These are phyloP conservation scores for Phyllotreta striolata DNA, from an alignment of 2,888 invertebrate genomes.

Conservation along the genomic window DNA sequence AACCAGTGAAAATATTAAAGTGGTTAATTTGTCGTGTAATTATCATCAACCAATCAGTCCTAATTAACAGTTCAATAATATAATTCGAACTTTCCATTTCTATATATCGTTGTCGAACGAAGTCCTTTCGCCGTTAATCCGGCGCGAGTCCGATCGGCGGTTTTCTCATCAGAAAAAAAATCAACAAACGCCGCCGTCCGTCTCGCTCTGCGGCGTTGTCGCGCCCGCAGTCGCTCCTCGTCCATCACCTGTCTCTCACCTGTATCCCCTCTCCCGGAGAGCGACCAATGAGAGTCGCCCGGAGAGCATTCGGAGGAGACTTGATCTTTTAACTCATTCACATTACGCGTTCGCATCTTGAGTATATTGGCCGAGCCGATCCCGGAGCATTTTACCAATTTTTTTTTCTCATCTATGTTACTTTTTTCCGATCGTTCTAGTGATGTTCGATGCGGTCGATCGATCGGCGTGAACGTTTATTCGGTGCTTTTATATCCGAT, in stretches of 20 bases:
- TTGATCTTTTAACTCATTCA: conserved; percentile 53
- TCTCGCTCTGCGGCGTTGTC: conserved; percentile 28
- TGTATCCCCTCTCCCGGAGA: conserved; percentile 54
- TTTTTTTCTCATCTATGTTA: conserved; percentile 30
- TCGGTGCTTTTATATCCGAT: background rate
- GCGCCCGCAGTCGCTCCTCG: conserved; percentile 35
- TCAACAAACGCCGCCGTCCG: conserved; percentile 29
- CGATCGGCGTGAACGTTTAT: conserved; percentile 20
- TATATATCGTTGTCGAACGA: conserved; percentile 28
- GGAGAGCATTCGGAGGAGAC: conserved; percentile 50
- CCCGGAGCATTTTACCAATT: conserved; percentile 30
- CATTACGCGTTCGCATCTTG: conserved; percentile 46
- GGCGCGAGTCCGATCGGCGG: conserved; percentile 1
- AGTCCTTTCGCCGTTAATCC: background rate
- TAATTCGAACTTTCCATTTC: conserved; percentile 40
- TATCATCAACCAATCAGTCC: conserved; percentile 28
- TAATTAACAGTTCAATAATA: conserved; percentile 36
- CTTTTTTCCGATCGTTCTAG: conserved; percentile 29
- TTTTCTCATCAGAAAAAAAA: conserved; percentile 35
- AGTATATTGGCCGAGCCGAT: conserved; percentile 28
- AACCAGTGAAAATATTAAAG: conserved; percentile 4
- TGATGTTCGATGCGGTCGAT: conserved; percentile 30
- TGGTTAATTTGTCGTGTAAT: conserved; percentile 21
- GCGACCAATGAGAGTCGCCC: conserved; percentile 49
- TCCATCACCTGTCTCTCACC: conserved; percentile 52